A percentile compares a stretch with the other conserved stretches of the same genome.
phyloP scores from a whole-genome alignment of 2,113 vertebrate species.

The Urocitellus parryii region DNA sequence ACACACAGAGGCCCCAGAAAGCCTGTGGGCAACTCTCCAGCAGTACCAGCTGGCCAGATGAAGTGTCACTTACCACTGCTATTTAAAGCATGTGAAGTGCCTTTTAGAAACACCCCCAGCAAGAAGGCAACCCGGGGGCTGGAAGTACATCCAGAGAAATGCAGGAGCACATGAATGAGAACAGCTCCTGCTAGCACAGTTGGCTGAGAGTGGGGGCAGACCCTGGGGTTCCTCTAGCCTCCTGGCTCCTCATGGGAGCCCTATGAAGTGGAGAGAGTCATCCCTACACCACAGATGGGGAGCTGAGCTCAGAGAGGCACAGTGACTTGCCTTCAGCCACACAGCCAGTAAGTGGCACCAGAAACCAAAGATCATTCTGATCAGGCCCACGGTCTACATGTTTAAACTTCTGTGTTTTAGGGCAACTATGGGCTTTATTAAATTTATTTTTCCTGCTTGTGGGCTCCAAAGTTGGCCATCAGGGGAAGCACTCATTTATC shows the following conservation, averaged over 20 bases:
- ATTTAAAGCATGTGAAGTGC: not conserved
- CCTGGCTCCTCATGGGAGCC: not conserved
- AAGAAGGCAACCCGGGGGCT: not conserved
- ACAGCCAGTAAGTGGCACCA: not conserved
- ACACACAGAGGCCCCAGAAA: not conserved
- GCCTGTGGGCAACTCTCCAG: not conserved
- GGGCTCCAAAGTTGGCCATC: not conserved
- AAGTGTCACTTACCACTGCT: not conserved
- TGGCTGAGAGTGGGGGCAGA: not conserved
- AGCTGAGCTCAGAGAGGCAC: not conserved
- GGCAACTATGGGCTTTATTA: not conserved
- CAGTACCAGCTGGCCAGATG: not conserved
- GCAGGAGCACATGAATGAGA: not conserved
- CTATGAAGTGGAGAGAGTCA: fast-evolving
- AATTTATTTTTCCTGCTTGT: not conserved
- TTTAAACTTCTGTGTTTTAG: not conserved
- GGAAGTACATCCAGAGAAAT: not conserved
- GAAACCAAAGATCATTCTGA: not conserved
- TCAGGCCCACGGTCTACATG: not conserved
- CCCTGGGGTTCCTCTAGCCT: not conserved
- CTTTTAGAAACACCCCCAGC: not conserved
- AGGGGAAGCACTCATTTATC: not conserved
- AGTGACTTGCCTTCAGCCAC: not conserved
- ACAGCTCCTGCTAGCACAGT: not conserved
- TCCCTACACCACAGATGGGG: not conserved